phyloP scores from a whole-genome alignment of 2,113 vertebrate genomes.

The Lipophrys pholis region DNA sequence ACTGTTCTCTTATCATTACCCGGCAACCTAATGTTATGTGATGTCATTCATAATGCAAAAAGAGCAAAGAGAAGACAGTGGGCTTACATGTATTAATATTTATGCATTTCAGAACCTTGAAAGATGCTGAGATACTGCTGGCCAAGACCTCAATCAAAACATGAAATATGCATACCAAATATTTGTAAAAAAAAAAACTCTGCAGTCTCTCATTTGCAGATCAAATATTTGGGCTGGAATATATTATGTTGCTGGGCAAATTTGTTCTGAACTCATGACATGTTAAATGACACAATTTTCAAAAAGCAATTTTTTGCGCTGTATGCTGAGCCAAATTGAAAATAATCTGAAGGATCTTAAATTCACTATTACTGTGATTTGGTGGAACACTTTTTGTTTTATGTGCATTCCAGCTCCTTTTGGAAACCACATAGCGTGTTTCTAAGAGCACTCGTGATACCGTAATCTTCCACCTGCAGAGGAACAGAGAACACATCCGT shows the following conservation, averaged over 20 bases:
- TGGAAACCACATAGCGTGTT: not conserved
- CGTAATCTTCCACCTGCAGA: not conserved
- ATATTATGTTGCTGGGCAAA: constrained; percentile 33
- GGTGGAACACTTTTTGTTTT: not conserved
- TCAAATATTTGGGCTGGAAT: constrained; percentile 44
- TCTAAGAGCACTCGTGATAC: not conserved
- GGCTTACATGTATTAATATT: constrained; percentile 72
- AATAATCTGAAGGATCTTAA: not conserved
- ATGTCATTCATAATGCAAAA: constrained; percentile 78
- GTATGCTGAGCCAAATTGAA: constrained; percentile 16
- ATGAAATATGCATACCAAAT: constrained; percentile 67
- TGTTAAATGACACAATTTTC: constrained; percentile 29
- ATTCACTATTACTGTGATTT: constrained; percentile 11
- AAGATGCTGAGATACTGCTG: constrained; percentile 57
- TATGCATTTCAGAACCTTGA: constrained; percentile 65
- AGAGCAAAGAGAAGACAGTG: constrained; percentile 73
- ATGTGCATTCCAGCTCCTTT: not conserved
- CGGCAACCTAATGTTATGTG: constrained; percentile 74
- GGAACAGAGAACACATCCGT: not conserved
- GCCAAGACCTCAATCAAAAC: constrained; percentile 60
- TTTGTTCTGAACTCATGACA: constrained; percentile 33
- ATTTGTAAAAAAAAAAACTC: constrained; percentile 60
- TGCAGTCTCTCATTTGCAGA: constrained; percentile 43
- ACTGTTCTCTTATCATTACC: constrained; percentile 78
- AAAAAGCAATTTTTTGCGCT: constrained; percentile 6